phyloP scores from a whole-genome alignment of 92 coral and sea anemone genomes.

The Metridium senile region DNA sequence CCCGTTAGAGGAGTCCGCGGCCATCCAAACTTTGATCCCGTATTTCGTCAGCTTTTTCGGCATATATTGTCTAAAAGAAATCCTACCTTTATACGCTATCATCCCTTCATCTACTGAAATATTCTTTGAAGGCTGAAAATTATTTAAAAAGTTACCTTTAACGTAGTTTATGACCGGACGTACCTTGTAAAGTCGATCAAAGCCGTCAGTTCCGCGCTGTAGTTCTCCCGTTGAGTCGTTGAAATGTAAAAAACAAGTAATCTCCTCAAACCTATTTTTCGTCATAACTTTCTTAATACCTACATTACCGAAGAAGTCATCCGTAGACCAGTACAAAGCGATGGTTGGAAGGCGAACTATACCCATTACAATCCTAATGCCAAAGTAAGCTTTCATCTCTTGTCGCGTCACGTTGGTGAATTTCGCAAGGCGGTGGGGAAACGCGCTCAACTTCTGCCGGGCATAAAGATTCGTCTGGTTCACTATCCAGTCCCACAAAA shows the following conservation, averaged over 20 bases:
- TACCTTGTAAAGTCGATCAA: conserved; percentile 58
- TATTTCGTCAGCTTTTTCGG: conserved; percentile 65
- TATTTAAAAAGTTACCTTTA: conserved; percentile 21
- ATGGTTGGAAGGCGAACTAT: conserved; percentile 30
- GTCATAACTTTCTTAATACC: conserved; percentile 54
- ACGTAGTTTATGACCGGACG: conserved; percentile 40
- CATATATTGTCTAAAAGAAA: conserved; percentile 61
- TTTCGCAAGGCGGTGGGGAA: conserved; percentile 24
- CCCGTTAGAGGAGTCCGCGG: conserved; percentile 58
- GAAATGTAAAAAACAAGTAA: conserved; percentile 39
- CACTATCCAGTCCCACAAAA: conserved; percentile 35
- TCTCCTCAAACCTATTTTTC: conserved; percentile 52
- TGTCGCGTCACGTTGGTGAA: conserved; percentile 23
- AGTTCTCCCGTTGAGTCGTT: conserved; percentile 47
- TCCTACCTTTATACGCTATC: conserved; percentile 55
- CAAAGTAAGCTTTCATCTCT: conserved; percentile 65
- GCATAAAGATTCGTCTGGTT: conserved; percentile 47
- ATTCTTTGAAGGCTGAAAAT: conserved; percentile 50
- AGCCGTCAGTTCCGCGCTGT: conserved; percentile 31
- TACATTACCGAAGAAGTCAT: conserved; percentile 42
- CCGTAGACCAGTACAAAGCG: conserved; percentile 47
- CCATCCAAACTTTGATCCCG: conserved; percentile 75
- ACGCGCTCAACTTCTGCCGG: conserved; percentile 37
- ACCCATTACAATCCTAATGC: conserved; percentile 58
- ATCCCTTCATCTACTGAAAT: conserved; percentile 68